These are phyloP conservation scores for Catamblyrhynchus diadema DNA, from an alignment of 2,797 vertebrate genomes.

Conservation along the genomic window DNA sequence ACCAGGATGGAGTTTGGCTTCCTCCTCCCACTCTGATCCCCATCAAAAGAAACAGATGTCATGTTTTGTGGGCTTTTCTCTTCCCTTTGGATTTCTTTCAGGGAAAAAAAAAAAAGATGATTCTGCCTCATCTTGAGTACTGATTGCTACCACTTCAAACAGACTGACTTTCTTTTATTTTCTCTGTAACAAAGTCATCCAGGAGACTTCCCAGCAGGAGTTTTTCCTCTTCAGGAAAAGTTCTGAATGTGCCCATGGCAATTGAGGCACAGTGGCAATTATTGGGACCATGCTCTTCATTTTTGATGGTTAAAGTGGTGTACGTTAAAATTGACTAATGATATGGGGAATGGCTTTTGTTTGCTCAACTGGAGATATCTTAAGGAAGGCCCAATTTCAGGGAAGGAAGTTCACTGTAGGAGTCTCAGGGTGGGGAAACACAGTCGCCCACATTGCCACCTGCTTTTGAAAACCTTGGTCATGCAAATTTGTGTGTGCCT, in stretches of 20 bases:
- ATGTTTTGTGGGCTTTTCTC: neutral
- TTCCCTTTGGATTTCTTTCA: neutral
- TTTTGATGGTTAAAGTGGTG: neutral
- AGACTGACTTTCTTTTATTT: neutral
- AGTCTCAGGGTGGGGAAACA: neutral
- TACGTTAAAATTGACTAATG: neutral
- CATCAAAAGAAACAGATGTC: neutral
- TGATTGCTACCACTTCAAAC: neutral
- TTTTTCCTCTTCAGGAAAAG: neutral
- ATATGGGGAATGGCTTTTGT: neutral
- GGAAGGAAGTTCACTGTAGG: neutral
- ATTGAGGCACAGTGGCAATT: neutral
- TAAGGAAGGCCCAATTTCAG: neutral
- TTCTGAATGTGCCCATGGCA: neutral
- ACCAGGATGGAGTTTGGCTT: neutral
- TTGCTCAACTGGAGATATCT: neutral
- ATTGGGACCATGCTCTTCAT: fast-evolving
- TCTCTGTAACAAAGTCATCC: neutral
- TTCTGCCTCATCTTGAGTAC: neutral
- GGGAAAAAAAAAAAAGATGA: neutral
- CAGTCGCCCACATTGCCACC: neutral
- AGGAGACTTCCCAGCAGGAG: neutral
- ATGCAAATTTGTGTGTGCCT: neutral
- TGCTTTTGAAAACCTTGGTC: neutral
- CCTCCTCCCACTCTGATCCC: neutral